Evolutionary conservation across 2,113 vertebrate genomes (phyloP).

Genomic region (Cephalopterus ornatus): DNA sequence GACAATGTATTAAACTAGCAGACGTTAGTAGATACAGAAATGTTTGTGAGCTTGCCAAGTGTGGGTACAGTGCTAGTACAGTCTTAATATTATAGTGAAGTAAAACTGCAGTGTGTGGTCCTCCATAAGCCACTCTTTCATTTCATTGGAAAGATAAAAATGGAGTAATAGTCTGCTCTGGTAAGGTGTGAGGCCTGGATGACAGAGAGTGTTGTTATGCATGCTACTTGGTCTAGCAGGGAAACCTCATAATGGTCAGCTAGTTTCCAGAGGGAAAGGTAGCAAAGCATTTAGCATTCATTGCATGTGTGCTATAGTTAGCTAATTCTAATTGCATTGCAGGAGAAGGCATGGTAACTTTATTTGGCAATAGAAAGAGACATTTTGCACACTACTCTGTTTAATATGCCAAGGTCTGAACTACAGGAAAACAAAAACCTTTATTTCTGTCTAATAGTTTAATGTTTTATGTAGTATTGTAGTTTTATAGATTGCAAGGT

Average conservation of each 20-base stretch:
- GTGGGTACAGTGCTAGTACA: not conserved
- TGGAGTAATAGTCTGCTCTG: not conserved
- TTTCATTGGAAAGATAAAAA: not conserved
- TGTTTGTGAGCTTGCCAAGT: not conserved
- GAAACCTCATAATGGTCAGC: not conserved
- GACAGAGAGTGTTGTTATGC: not conserved
- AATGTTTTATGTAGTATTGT: not conserved
- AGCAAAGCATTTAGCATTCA: not conserved
- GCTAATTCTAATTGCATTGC: not conserved
- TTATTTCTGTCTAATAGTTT: not conserved
- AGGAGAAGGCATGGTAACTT: not conserved
- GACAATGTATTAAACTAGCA: not conserved
- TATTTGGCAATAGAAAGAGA: not conserved
- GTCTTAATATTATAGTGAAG: not conserved
- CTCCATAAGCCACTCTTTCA: not conserved
- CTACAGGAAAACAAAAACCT: not conserved
- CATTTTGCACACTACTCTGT: not conserved
- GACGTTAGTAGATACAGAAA: not conserved
- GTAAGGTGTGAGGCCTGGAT: not conserved
- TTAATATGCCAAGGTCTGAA: not conserved
- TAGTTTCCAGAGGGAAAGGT: not conserved
- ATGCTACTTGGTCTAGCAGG: not conserved
- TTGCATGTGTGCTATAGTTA: not conserved
- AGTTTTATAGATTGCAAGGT: not conserved
- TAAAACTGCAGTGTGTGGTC: accelerated